Evolutionary conservation across 2,113 vertebrate genomes (phyloP), one percentile per base, ranked within the genome.

Genomic region (Papio anubis): DNA sequence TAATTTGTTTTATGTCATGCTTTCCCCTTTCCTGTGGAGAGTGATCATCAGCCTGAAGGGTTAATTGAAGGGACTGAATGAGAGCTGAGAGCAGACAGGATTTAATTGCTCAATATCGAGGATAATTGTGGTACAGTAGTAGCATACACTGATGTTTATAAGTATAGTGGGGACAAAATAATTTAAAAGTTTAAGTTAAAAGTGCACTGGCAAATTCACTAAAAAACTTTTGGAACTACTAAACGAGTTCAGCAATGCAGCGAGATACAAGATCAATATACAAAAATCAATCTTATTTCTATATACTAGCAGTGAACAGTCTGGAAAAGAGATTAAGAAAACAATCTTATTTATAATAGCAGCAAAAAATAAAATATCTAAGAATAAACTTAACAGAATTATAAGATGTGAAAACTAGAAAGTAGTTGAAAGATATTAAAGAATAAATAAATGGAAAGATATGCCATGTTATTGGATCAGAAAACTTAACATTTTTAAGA

Each of bases 201-300:
- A 83, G 23, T 14, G 30, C 55, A 86, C 43, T 66, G 79, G 40
- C 27, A 90, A 92, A 88, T 96, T 88, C 45, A 85, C 72, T 82
- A 96, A 85, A 89, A 81, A 94, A 86, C 84, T 90, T 30, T 96
- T 90, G 89, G 23, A 90, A 87, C 32, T 91, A 92, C 89, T 82
- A 91, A 97, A 88, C 1, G 4, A 84, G 32, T 88, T 97, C 32
- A 76, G 83, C n/a, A 96, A 30, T 88, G 88, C 95, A 66, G 48
- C 52, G 73, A 85, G 84, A 95, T 96, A 88, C 2, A 97, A 94
- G 75, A 96, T 95, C 89, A 93, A 61, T 88, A 92, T 96, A 90
- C 75, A 95, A 85, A 84, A 93, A 92, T 96, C 43, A 92, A 72
- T 93, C 97, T 94, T 83, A 90, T 97, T 97, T 92, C 35, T 93